phyloP scores from a whole-genome alignment of 2,888 invertebrate genomes.

The Brenthis ino region DNA sequence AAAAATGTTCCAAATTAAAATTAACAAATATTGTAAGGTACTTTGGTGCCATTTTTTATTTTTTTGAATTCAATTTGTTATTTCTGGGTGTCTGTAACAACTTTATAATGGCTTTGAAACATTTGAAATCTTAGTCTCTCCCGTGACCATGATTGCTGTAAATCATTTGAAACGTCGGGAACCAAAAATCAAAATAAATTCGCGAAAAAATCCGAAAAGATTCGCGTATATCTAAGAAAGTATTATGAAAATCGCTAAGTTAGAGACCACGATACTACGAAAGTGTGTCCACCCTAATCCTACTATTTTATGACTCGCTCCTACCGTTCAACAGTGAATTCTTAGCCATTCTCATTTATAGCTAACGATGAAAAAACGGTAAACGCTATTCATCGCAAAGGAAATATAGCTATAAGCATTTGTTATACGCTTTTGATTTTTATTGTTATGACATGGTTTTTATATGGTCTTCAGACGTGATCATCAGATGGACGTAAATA shows the following conservation, averaged over 20 bases:
- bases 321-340: constrained; percentile 65
- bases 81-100: too few relatives aligned
- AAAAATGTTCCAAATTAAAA: too few relatives aligned
- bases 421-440: constrained; percentile 40
- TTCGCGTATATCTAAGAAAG: too few relatives aligned
- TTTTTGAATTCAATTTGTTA: too few relatives aligned
- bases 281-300: constrained; percentile 68
- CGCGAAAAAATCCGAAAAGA: too few relatives aligned
- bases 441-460: constrained; percentile 38
- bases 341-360: constrained; percentile 69
- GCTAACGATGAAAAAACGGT: constrained; percentile 44
- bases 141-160: too few relatives aligned
- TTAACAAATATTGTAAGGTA: too few relatives aligned
- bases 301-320: constrained; percentile 71
- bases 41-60: too few relatives aligned
- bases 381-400: constrained; percentile 43
- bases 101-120: too few relatives aligned
- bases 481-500: constrained; percentile 7
- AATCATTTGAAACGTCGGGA: too few relatives aligned
- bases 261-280: constrained; percentile 45
- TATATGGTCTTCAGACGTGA: constrained; percentile 18
- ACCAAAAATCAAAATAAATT: too few relatives aligned
- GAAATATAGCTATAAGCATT: constrained; percentile 39
- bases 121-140: too few relatives aligned
- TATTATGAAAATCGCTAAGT: constrained; percentile 27